These are phyloP conservation scores for Rhinolophus ferrumequinum DNA, from an alignment of 2,113 vertebrate species.

Conservation along the genomic window DNA sequence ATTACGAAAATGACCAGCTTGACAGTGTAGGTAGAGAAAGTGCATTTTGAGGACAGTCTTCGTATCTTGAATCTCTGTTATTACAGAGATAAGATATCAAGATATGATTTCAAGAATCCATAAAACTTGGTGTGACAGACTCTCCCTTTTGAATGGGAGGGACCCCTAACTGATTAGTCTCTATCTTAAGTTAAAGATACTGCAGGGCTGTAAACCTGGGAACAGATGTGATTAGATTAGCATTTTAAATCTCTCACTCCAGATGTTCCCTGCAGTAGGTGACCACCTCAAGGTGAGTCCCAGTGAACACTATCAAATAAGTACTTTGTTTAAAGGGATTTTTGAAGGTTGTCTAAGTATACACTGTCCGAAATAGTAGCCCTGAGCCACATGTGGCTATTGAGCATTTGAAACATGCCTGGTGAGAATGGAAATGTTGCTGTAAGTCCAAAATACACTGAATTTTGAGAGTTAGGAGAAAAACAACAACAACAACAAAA, in stretches of 20 bases:
- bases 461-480: background rate
- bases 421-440: background rate
- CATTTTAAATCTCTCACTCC: slow-evolving; percentile 45
- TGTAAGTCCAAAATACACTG: background rate
- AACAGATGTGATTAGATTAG: slow-evolving; percentile 43
- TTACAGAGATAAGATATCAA: background rate
- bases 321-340: background rate
- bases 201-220: background rate
- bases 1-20: background rate
- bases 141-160: background rate
- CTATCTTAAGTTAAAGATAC: slow-evolving; percentile 18
- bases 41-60: background rate
- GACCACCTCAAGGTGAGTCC: slow-evolving; percentile 27
- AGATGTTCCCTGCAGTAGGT: slow-evolving; percentile 43
- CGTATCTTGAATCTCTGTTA: background rate
- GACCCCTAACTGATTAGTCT: background rate
- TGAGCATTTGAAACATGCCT: background rate
- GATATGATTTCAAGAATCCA: background rate
- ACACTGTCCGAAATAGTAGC: background rate
- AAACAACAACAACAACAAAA: background rate
- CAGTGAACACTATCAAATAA: slow-evolving; percentile 5
- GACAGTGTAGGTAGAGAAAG: background rate
- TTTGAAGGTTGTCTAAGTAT: background rate
- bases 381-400: background rate
- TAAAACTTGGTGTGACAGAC: background rate